Evolutionary conservation across 2,888 invertebrate species (phyloP).

Genomic region (Drosophila phalerata): DNA sequence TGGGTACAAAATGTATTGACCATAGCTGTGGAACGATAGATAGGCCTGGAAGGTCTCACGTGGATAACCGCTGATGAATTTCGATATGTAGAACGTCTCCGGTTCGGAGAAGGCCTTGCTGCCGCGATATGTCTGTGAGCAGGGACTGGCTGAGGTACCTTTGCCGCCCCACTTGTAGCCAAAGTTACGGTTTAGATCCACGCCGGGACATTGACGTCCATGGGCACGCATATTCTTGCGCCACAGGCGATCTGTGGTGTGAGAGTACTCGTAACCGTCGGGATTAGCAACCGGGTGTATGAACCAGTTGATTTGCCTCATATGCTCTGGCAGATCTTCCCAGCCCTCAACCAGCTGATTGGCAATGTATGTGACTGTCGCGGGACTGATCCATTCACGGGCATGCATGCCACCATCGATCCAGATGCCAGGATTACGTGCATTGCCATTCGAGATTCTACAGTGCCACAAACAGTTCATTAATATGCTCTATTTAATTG

Average conservation of each 20-base stretch:
- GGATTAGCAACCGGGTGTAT: slow-evolving; percentile 92
- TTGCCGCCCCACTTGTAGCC: slow-evolving; percentile 95
- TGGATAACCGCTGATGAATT: slow-evolving; percentile 86
- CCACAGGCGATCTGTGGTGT: slow-evolving; percentile 93
- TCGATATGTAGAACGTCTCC: slow-evolving; percentile 90
- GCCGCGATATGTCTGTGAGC: slow-evolving; percentile 93
- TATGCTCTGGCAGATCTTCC: slow-evolving; percentile 88
- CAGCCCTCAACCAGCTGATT: slow-evolving; percentile 90
- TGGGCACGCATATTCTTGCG: slow-evolving; percentile 89
- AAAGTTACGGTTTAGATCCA: slow-evolving; percentile 95
- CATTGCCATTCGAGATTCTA: slow-evolving; percentile 90
- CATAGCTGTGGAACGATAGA: slow-evolving; percentile 93
- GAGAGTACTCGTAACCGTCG: slow-evolving; percentile 95
- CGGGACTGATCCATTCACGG: slow-evolving; percentile 95
- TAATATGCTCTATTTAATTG: background rate
- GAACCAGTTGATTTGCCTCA: slow-evolving; percentile 94
- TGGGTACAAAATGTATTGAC: slow-evolving; percentile 93
- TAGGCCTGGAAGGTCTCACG: slow-evolving; percentile 89
- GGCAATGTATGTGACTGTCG: slow-evolving; percentile 91
- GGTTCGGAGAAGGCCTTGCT: slow-evolving; percentile 93
- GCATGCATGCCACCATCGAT: slow-evolving; percentile 93
- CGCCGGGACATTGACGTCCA: slow-evolving; percentile 89
- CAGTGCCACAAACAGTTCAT: background rate
- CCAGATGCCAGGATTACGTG: slow-evolving; percentile 89
- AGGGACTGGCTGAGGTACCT: slow-evolving; percentile 93